Evolutionary conservation across 2,797 vertebrate species (phyloP).

Genomic region (Megalops cyprinoides): DNA sequence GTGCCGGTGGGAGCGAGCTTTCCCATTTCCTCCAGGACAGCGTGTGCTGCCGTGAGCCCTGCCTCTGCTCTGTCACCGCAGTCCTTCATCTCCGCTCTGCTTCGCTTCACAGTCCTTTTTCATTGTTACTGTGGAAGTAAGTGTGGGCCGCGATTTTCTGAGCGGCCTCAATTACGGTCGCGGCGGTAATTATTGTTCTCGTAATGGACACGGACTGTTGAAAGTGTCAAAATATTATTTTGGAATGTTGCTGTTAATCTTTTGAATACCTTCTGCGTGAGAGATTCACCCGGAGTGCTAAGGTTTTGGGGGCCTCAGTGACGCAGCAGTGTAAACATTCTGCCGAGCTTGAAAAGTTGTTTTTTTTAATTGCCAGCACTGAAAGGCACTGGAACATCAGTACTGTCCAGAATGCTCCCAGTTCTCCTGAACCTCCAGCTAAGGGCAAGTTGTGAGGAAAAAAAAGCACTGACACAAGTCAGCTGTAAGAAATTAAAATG

Average conservation of each 20-base stretch:
- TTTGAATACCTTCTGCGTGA: no score
- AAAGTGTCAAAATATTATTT: background rate
- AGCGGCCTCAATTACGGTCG: background rate
- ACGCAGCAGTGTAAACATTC: no score
- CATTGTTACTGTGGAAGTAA: background rate
- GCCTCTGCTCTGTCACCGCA: background rate
- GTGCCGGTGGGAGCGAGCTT: background rate
- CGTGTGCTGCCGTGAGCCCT: background rate
- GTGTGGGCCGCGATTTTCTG: background rate
- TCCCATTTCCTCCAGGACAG: background rate
- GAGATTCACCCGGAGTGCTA: no score
- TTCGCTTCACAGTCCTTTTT: background rate
- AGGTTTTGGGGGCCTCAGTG: no score
- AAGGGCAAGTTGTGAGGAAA: no score
- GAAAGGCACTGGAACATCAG: no score
- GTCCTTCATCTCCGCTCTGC: background rate
- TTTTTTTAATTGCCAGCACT: no score
- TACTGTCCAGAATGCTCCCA: no score
- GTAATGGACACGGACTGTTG: background rate
- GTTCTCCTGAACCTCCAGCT: no score
- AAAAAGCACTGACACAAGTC: no score
- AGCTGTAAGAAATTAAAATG: background rate
- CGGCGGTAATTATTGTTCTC: background rate
- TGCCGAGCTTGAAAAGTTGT: no score
- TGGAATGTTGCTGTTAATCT: background rate